A percentile compares a stretch with the other conserved stretches of the same genome.
phyloP scores from a whole-genome alignment of 2,113 vertebrate genomes.

The Thryonomys swinderianus region DNA sequence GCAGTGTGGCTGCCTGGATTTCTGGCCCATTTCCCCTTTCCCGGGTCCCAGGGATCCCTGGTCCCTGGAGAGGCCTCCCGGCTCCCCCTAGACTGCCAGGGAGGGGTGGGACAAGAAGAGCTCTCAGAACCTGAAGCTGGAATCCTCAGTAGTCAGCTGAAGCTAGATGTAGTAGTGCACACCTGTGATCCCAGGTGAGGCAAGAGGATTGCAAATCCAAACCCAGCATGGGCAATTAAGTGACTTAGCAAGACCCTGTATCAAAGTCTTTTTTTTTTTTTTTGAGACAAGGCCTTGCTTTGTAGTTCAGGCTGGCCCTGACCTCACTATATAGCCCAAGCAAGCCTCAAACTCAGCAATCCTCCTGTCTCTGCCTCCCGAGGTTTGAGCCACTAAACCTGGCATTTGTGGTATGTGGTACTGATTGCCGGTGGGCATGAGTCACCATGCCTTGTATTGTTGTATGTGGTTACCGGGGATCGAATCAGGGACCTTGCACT shows the following conservation, averaged over 20 bases:
- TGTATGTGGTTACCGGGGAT: too few relatives aligned
- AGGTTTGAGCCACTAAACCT: too few relatives aligned
- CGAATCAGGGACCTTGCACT: too few relatives aligned
- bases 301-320: too few relatives aligned
- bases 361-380: too few relatives aligned
- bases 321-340: too few relatives aligned
- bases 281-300: too few relatives aligned
- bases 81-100: neutral
- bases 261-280: neutral
- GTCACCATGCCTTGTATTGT: too few relatives aligned
- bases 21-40: neutral
- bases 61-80: constrained; percentile 28
- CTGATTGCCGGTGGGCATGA: too few relatives aligned
- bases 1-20: neutral
- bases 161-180: neutral
- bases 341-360: too few relatives aligned
- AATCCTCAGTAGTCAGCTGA: neutral
- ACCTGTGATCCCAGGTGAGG: neutral
- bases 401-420: too few relatives aligned
- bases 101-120: neutral
- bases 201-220: neutral
- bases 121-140: constrained; percentile 1
- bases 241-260: neutral
- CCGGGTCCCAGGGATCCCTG: neutral
- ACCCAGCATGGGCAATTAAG: neutral